Conservation (phyloP, 2,113 vertebrate species). For the Hemichromis elongatus region DNA sequence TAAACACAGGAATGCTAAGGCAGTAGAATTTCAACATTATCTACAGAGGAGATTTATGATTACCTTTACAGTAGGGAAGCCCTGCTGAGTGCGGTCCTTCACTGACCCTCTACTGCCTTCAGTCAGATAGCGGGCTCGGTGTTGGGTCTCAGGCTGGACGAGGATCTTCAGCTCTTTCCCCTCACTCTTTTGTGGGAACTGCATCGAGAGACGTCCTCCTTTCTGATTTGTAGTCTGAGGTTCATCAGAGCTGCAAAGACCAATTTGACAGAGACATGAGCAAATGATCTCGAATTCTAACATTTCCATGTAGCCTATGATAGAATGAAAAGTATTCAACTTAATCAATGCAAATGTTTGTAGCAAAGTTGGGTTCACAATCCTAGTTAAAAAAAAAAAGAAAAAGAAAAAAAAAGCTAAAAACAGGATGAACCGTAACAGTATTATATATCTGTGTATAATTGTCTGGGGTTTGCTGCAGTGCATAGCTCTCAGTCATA, state of each 20-base stretch:
- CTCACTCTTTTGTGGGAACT: slow-evolving; percentile 89
- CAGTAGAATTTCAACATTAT: not conserved
- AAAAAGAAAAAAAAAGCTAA: not conserved
- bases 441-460: not conserved
- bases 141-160: slow-evolving; percentile 94
- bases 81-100: slow-evolving; percentile 94
- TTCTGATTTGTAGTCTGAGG: slow-evolving; percentile 71
- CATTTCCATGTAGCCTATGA: not conserved
- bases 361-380: not conserved
- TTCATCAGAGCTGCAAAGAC: slow-evolving; percentile 67
- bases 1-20: not conserved
- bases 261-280: not conserved
- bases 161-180: slow-evolving; percentile 96
- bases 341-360: not conserved
- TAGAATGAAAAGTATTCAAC: not conserved
- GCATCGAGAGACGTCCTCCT: slow-evolving; percentile 83
- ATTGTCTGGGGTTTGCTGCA: not conserved
- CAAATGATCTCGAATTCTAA: not conserved
- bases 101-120: slow-evolving; percentile 97
- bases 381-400: not conserved
- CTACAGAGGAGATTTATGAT: not conserved
- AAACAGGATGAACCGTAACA: not conserved
- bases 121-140: slow-evolving; percentile 93
- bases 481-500: not conserved
- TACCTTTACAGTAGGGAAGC: slow-evolving; percentile 96